phyloP scores from a whole-genome alignment of 2,113 vertebrate species.

The Dipodomys ordii region DNA sequence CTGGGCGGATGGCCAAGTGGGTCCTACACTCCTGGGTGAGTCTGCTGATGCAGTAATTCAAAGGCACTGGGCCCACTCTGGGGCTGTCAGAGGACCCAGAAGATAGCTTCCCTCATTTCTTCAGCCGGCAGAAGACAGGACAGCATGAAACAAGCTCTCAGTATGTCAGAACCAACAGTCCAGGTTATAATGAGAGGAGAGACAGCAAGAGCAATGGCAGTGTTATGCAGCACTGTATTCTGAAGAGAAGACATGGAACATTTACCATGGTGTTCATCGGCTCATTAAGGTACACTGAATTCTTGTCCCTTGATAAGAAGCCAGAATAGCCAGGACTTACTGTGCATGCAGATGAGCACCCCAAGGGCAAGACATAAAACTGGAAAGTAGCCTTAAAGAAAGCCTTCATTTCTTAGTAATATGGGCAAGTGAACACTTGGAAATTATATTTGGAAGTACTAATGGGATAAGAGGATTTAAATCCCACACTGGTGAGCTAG shows the following conservation, averaged over 20 bases:
- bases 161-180: neutral
- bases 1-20: neutral
- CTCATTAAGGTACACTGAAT: neutral
- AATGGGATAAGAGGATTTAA: neutral
- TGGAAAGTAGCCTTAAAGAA: neutral
- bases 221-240: too few species aligned
- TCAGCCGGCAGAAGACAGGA: neutral
- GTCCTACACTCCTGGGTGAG: neutral
- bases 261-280: neutral
- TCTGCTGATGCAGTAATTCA: neutral
- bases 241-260: too few species aligned
- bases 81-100: neutral
- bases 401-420: slow-evolving; percentile 9
- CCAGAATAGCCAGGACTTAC: neutral
- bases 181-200: neutral
- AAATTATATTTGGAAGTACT: neutral
- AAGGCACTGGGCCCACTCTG: neutral
- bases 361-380: neutral
- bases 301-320: neutral
- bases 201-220: too few species aligned
- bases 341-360: too few species aligned
- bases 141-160: neutral
- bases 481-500: neutral
- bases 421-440: neutral
- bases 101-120: neutral